Evolutionary conservation across 2,888 invertebrate species (phyloP), one percentile per base, ranked within the genome.

Genomic region (Rhabditophanes sp.): DNA sequence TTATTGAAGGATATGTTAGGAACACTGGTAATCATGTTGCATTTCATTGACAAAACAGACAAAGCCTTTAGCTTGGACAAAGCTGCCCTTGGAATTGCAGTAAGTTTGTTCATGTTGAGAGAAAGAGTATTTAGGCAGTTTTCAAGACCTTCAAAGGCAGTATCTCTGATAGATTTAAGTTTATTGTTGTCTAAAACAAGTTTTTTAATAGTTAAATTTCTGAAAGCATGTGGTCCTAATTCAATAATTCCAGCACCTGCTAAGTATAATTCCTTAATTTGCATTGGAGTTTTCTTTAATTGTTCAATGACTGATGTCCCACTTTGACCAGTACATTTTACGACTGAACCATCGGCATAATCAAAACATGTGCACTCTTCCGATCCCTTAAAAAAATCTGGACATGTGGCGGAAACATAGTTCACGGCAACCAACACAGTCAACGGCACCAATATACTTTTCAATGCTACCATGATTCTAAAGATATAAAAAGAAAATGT

Each of bases 91-190:
- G 59, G 62, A 16, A 85, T 75, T 59, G 78, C 78, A 9, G 73
- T 73, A 25, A 88, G 66, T 52, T 78, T 52, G 42, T 68, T 68
- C 33, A 57, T 45, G 77, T 67, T 67, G 33, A 87, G 71, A 66
- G 83, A 84, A 24, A 87, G 71, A 65, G 80, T 84, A 64, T 78
- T 78, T 28, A 87, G 49, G 3, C 76, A 74, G 15, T 71, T 71
- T 51, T 84, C 84, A 65, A 85, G 80, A 0, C 83, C 84, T 4
- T 42, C 42, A 47, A 68, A 68, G 3, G 68, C 68, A 26, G 64
- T 44, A 15, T 44, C 39, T 15, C 65, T 58, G 23, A 67, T 50
- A 6, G 33, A 37, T 12, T 43, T 43, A 25, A 67, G 58, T 2
- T 57, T 42, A 27, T 66, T 65, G 35, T 65, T 55, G 36, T 65